Evolutionary conservation across 1,140 invertebrate species (phyloP).

Genomic region (Pteromalus puparum): DNA sequence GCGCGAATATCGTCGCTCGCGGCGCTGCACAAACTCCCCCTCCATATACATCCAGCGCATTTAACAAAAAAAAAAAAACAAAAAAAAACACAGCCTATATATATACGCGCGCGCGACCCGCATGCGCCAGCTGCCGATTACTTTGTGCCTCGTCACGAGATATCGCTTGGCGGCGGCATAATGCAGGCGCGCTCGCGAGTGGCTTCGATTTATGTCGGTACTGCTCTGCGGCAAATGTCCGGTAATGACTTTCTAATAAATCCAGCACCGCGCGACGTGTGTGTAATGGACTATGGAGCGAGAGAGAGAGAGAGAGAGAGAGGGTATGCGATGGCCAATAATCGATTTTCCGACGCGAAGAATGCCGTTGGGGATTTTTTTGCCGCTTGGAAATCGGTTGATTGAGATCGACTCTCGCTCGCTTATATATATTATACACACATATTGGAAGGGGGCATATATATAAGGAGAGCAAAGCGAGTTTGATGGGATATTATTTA

Average conservation of each 20-base stretch:
- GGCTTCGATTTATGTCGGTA: constrained; percentile 39
- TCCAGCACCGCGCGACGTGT: not conserved
- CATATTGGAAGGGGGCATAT: too few relatives aligned
- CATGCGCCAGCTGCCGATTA: constrained; percentile 59
- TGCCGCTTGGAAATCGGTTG: not conserved
- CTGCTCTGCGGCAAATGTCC: not conserved
- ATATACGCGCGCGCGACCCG: not conserved
- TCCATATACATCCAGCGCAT: not conserved
- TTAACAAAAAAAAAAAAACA: not conserved
- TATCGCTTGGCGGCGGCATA: constrained; percentile 31
- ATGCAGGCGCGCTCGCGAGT: constrained; percentile 21
- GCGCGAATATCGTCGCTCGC: constrained; percentile 43
- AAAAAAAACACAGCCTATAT: not conserved
- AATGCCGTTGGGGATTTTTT: not conserved
- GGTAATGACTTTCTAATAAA: constrained; percentile 49
- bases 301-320: not conserved
- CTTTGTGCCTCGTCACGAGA: constrained; percentile 64
- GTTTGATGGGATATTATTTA: not conserved
- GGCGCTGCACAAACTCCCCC: constrained; percentile 54
- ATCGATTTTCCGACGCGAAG: constrained; percentile 22
- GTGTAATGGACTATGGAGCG: not conserved
- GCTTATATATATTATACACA: too few relatives aligned
- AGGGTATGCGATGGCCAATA: not conserved
- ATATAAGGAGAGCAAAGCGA: not conserved
- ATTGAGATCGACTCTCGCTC: not conserved